Base-by-base conservation (phyloP, 2,888 invertebrate genomes). In the Xiphydria camelus region DNA sequence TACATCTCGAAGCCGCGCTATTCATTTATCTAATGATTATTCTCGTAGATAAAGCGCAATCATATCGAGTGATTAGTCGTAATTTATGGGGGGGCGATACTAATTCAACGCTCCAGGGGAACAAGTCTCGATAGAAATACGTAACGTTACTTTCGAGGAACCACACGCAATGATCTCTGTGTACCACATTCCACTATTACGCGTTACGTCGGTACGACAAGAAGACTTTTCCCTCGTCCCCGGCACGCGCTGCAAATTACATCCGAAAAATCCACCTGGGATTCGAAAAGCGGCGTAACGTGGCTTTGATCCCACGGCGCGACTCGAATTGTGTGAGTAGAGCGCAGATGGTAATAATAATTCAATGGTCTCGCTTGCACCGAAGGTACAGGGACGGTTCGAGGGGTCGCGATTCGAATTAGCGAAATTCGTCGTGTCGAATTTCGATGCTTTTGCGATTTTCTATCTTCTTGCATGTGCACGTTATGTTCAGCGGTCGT, bases 331-430 rank as follows among this genome's bases (percentile, higher is more conserved):
- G 36, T 5, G 10, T 18, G 20, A 46, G 44, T 32, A 44, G 33
- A 44, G 32, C 22, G 36, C 54, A 58, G 61, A 61, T 61, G 52
- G 54, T 61, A 56, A 49, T 48, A 53, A 58, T 60, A 61, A 58
- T 60, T 61, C 45, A 45, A 60, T 57, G 34, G 18, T 33, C 15
- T 33, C 18, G 34, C 34, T 18, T 17, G 9, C 4, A 15, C 14
- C 15, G 34, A n/a, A 33, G n/a, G 15, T 9, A 33, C 34, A 33
- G 34, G 34, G 34, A 15, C 34, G 34, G 19, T 29, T 10, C 29
- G 7, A 14, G 12, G 14, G 12, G 29, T 29, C 2, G 12, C 7
- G 12, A 6, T 4, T 29, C 12, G 14, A 29, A 29, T 29, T 29
- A 29, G 6, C 1, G 29, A 29, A 29, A 15, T 14, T 10, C 12